These are phyloP conservation scores for Morpho helenor DNA, from an alignment of 2,888 invertebrate genomes.

Conservation along the genomic window DNA sequence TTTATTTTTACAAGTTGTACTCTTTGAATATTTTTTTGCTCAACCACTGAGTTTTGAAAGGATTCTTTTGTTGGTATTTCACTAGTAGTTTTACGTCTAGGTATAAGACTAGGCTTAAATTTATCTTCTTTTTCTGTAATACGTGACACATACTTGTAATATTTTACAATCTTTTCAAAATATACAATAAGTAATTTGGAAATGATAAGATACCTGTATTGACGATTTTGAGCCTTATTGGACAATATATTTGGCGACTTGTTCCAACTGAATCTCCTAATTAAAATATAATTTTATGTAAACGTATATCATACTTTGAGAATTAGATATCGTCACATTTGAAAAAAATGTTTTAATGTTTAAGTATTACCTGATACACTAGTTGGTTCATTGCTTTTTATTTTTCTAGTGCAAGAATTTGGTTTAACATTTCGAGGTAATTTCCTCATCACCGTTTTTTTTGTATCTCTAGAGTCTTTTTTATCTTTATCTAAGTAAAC, in stretches of 20 bases:
- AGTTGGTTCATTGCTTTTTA: neutral
- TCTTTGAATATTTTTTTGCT: constrained; percentile 43
- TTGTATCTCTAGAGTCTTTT: neutral
- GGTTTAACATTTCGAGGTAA: constrained; percentile 1
- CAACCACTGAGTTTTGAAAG: constrained; percentile 18
- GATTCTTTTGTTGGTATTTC: constrained; percentile 23
- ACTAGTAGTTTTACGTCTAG: constrained; percentile 34
- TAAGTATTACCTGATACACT: neutral
- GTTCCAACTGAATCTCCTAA: constrained; percentile 20
- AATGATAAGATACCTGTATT: neutral
- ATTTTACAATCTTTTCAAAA: neutral
- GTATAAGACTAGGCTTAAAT: constrained; percentile 44
- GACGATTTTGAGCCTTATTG: neutral
- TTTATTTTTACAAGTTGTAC: constrained; percentile 42
- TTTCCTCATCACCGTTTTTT: neutral
- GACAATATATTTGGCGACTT: constrained; percentile 17
- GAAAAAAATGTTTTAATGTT: neutral
- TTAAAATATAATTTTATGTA: neutral
- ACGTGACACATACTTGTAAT: neutral
- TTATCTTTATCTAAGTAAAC: constrained; percentile 4
- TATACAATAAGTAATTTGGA: neutral
- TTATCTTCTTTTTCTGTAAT: constrained; percentile 22
- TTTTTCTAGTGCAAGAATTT: neutral
- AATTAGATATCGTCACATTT: too few relatives aligned
- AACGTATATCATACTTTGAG: too few relatives aligned